phyloP scores from a whole-genome alignment of 2,888 invertebrate genomes.

The Epinotia ramella region DNA sequence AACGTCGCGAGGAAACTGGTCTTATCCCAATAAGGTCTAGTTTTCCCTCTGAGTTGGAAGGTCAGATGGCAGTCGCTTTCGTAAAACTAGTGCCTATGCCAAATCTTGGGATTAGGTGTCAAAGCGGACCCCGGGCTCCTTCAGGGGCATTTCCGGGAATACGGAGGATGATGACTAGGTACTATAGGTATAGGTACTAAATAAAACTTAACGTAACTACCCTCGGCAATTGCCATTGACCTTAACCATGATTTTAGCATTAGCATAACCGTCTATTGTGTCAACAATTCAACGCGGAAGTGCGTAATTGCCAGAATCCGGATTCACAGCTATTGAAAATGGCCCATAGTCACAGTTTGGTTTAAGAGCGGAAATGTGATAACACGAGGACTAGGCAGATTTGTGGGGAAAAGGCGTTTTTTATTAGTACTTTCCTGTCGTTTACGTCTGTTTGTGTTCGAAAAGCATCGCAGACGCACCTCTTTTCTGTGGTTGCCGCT shows the following conservation, averaged over 20 bases:
- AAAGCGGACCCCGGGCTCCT: too few species aligned
- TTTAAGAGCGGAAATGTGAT: conserved; percentile 38
- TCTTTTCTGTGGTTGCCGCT: not conserved
- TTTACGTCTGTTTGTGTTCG: not conserved
- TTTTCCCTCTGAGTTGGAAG: too few species aligned
- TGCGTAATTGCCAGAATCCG: conserved; percentile 15
- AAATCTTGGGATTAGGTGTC: too few species aligned
- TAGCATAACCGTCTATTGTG: not conserved
- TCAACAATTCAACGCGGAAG: conserved; percentile 12
- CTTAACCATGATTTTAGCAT: conserved; percentile 7
- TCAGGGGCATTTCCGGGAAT: too few species aligned
- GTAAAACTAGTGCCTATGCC: too few species aligned
- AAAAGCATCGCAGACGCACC: not conserved
- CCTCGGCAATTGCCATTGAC: not conserved
- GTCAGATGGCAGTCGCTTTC: too few species aligned
- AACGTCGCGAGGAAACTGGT: too few species aligned
- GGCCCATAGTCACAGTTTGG: conserved; percentile 17
- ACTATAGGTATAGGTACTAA: too few species aligned
- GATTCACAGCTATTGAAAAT: conserved; percentile 11
- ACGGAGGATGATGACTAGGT: too few species aligned
- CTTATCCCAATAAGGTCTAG: too few species aligned
- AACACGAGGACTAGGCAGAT: not conserved
- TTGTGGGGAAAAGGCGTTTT: not conserved
- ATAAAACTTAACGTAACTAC: not conserved
- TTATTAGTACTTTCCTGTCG: not conserved